Conservation (phyloP, 2,797 vertebrate species). For the Florisuga fusca region DNA sequence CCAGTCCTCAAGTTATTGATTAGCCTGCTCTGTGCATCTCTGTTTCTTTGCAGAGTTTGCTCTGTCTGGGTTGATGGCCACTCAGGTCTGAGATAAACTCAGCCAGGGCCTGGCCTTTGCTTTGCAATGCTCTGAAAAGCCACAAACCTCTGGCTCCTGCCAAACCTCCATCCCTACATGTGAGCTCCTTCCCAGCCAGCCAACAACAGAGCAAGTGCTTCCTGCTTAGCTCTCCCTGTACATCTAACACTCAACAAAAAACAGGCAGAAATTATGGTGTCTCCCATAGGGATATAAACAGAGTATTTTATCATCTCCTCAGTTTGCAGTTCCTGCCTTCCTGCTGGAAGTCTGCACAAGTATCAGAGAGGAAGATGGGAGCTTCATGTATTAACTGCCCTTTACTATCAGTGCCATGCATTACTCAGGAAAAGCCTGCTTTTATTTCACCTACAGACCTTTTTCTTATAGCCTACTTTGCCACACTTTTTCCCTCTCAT, state of each 20-base stretch:
- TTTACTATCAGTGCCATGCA: background rate
- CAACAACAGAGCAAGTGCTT: rapidly evolving
- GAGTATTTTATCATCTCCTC: background rate
- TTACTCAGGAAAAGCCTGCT: background rate
- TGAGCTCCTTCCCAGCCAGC: background rate
- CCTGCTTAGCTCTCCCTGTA: background rate
- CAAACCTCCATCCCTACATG: background rate
- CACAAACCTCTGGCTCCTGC: background rate
- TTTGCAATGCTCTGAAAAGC: background rate
- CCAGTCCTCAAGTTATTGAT: background rate
- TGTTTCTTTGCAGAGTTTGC: background rate
- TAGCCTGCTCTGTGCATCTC: background rate
- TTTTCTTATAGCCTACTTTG: background rate
- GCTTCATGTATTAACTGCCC: background rate
- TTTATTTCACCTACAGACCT: background rate
- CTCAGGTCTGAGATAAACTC: background rate
- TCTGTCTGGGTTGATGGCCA: background rate
- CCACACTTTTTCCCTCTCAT: background rate
- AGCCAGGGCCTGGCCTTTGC: background rate
- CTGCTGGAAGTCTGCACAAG: background rate
- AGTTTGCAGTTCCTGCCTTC: background rate
- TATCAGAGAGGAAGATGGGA: background rate
- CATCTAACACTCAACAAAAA: background rate
- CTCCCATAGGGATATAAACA: background rate
- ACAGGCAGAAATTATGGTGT: background rate